Evolutionary conservation across 1,140 invertebrate genomes (phyloP), one percentile per base, ranked within the genome.

Genomic region (Danaus melanippus): DNA sequence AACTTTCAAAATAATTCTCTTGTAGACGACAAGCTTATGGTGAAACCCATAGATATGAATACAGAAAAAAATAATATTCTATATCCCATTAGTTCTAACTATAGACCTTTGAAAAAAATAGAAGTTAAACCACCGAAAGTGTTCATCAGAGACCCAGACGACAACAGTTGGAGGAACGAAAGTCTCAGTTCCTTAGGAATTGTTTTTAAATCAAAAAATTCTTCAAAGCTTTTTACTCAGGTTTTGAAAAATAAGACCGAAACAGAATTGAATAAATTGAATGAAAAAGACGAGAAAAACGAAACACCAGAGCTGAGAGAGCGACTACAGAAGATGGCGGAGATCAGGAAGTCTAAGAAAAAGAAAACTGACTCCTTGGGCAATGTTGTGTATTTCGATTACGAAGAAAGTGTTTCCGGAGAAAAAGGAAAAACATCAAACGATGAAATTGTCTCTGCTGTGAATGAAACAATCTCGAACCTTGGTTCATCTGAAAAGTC

Each of bases 121-220:
- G 83, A 86, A 50, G 74, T 86, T 4, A 69, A 75, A 53, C 69
- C 79, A 12, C 65, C 75, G 1, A 84, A 83, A 53, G 69, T 62
- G 8, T 79, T 81, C 56, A 55, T 79, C 40, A 62, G 81, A 67
- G 73, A 86, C 46, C 83, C 83, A 0, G 80, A 86, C 50, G 83
- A 86, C 52, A 84, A 84, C 49, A 86, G 79, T 50, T 86, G 83
- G 83, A 77, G 83, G 71, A 86, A 84, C 53, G 80, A 84, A 69
- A 84, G 83, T 55, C 69, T 86, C 43, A 86, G 75, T 67, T 82
- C 78, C 1, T 50, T 84, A 52, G 83, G 83, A 44, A 86, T 86
- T 7, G 83, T 86, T n/a, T 84, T 83, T 57, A 86, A 86, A 69
- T 76, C 79, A 10, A 84, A 84, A 55, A 83, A 83, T 51, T 78